Conservation (phyloP, 2,888 invertebrate species). For the Chrysodeixis includens region DNA sequence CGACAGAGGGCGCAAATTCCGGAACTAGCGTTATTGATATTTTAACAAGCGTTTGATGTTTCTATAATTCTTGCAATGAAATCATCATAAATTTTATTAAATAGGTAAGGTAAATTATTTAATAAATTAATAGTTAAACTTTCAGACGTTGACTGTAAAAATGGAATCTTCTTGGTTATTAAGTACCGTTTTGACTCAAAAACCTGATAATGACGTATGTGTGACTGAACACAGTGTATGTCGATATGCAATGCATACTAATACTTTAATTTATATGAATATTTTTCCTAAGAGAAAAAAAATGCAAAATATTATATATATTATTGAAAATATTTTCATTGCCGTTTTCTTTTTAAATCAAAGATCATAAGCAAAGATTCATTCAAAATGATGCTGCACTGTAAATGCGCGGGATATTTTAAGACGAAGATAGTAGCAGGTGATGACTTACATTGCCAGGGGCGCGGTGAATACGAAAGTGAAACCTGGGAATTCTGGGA, state of each 20-base stretch:
- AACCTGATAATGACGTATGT: slow-evolving; percentile 32
- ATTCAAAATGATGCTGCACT: not conserved
- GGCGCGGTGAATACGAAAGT: too few species aligned
- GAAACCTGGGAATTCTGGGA: too few species aligned
- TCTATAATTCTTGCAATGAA: not conserved
- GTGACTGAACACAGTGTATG: slow-evolving; percentile 3
- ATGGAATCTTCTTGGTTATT: rapidly evolving
- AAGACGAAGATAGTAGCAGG: not conserved
- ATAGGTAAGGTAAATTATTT: not conserved
- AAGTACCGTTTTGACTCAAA: slow-evolving; percentile 28
- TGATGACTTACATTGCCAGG: too few species aligned
- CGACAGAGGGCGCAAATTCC: slow-evolving; percentile 77
- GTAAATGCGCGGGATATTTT: slow-evolving; percentile 20
- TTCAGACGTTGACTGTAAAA: not conserved
- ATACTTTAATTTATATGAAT: not conserved
- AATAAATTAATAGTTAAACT: not conserved
- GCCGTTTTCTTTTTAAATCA: not conserved
- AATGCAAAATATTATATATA: not conserved
- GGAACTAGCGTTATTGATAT: slow-evolving; percentile 79
- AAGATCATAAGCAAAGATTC: not conserved
- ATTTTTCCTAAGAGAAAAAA: not conserved
- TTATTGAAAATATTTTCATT: not conserved
- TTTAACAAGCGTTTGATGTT: slow-evolving; percentile 14
- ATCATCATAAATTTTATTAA: not conserved
- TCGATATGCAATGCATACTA: slow-evolving; percentile 7